A percentile compares a stretch with the other conserved stretches of the same genome.
These are phyloP conservation scores for Parelbella ahira DNA, from an alignment of 2,888 invertebrate species.

Conservation along the genomic window DNA sequence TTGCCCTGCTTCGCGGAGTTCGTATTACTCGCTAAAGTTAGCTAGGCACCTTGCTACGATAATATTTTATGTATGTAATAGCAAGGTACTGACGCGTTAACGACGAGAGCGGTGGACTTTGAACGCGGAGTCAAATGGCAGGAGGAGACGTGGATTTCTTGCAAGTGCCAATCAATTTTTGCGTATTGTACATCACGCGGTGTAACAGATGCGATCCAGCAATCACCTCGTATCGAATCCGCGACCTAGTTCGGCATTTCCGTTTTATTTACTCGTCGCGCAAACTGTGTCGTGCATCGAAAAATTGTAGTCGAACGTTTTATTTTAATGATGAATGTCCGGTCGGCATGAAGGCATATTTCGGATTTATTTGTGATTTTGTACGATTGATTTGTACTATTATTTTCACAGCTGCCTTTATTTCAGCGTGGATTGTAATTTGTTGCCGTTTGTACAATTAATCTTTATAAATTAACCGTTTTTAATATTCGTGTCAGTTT, in stretches of 20 bases:
- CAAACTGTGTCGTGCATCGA: slow-evolving; percentile 10
- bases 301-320: slow-evolving; percentile 10
- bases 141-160: slow-evolving; percentile 29
- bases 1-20: too few relatives aligned
- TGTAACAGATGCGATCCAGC: slow-evolving; percentile 37
- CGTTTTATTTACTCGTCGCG: slow-evolving; percentile 27
- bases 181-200: slow-evolving; percentile 35
- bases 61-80: too few relatives aligned
- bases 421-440: slow-evolving; percentile 3
- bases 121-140: too few relatives aligned
- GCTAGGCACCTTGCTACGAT: too few relatives aligned
- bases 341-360: slow-evolving; percentile 18
- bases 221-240: slow-evolving; percentile 32
- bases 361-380: slow-evolving; percentile 10
- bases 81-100: too few relatives aligned
- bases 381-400: slow-evolving; percentile 5
- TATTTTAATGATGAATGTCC: slow-evolving; percentile 25
- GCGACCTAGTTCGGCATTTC: slow-evolving; percentile 29
- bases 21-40: too few relatives aligned
- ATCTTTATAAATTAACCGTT: neutral
- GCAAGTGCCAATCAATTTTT: too few relatives aligned
- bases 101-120: too few relatives aligned
- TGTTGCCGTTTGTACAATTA: neutral
- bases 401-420: slow-evolving; percentile 2
- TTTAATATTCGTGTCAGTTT: neutral